Conservation (phyloP, 2,113 vertebrate genomes). For the Hylia prasina region DNA sequence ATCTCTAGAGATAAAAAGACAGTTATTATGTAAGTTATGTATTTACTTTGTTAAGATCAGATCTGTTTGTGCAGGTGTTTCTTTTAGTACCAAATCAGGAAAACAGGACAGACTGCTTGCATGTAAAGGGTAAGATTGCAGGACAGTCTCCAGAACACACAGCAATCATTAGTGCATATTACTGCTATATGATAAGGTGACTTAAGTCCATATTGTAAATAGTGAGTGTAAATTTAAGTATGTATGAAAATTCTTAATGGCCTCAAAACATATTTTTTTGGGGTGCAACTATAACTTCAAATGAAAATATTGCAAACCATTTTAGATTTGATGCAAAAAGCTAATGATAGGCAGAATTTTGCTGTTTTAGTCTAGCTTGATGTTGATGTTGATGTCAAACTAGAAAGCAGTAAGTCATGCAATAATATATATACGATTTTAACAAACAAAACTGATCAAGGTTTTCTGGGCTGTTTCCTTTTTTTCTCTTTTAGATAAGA, state of each 20-base stretch:
- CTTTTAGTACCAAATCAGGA: neutral
- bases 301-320: neutral
- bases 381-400: neutral
- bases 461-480: neutral
- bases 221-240: neutral
- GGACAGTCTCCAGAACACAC: neutral
- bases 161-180: neutral
- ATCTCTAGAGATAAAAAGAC: neutral
- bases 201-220: neutral
- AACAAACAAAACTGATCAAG: neutral
- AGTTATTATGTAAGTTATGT: neutral
- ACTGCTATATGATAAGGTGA: neutral
- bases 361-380: neutral
- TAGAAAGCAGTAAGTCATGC: neutral
- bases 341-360: neutral
- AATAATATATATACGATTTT: neutral
- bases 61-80: neutral
- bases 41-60: neutral
- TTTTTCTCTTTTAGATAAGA: slow-evolving; percentile 78
- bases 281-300: neutral
- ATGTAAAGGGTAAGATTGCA: neutral
- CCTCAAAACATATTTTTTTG: neutral
- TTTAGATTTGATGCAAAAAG: neutral
- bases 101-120: neutral
- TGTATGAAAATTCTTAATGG: neutral